These are phyloP conservation scores for Chondrilla cf. caribensis DNA, from an alignment of 37 sponge, comb jelly and placozoan genomes.

Conservation along the genomic window DNA sequence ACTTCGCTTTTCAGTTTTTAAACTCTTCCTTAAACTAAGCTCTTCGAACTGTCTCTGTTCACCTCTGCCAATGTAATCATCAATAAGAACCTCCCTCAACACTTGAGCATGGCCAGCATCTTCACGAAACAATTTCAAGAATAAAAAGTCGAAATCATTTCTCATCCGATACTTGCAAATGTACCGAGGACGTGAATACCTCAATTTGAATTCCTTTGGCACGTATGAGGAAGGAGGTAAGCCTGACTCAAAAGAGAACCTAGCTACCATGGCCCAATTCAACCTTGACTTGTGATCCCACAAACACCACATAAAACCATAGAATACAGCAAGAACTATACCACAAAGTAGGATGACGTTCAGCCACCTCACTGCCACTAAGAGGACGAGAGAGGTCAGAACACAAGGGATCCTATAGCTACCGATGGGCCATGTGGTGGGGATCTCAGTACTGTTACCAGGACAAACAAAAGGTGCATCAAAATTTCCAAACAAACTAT, in stretches of 20 bases:
- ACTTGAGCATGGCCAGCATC: constrained; percentile 20
- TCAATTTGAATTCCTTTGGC: not conserved
- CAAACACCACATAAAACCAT: constrained; percentile 49
- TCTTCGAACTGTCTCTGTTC: not conserved
- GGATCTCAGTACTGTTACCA: not conserved
- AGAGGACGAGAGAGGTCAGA: constrained; percentile 44
- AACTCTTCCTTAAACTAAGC: not conserved
- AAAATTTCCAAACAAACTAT: constrained; percentile 47
- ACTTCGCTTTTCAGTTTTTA: not conserved
- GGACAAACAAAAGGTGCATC: constrained; percentile 53
- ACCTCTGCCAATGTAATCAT: not conserved
- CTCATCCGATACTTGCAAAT: not conserved
- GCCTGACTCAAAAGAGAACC: constrained; percentile 42
- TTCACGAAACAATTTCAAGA: not conserved
- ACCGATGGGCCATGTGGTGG: constrained; percentile 22
- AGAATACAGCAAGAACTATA: not conserved
- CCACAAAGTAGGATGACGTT: constrained; percentile 49
- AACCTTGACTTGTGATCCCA: constrained; percentile 44
- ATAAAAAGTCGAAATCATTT: not conserved
- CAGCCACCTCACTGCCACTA: constrained; percentile 37
- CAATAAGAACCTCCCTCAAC: constrained; percentile 19
- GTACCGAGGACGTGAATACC: not conserved
- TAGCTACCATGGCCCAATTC: constrained; percentile 30
- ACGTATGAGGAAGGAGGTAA: constrained; percentile 36
- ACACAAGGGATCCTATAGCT: not conserved